Evolutionary conservation across 1,140 invertebrate genomes (phyloP).

Genomic region (Drosophila paulistorum): DNA sequence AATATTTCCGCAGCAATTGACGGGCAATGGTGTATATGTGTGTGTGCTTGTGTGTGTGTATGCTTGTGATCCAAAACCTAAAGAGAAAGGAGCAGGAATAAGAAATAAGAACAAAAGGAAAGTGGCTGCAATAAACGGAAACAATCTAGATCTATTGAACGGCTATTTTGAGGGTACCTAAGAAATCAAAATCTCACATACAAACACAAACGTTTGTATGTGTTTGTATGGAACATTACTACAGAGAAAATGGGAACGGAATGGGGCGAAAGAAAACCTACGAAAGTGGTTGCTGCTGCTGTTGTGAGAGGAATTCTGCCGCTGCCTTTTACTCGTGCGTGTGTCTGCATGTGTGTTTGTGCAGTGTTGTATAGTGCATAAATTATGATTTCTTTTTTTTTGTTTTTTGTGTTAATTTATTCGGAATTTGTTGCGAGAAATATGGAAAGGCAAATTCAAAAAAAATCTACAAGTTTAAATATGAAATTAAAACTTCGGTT

Average conservation of each 20-base stretch:
- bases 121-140: conserved; percentile 31
- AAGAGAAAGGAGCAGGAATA: conserved; percentile 28
- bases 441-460: conserved; percentile 1
- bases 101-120: conserved; percentile 22
- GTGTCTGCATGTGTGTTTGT: conserved; percentile 28
- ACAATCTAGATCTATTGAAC: conserved; percentile 39
- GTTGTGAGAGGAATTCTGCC: conserved; percentile 67
- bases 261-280: conserved; percentile 69
- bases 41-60: conserved; percentile 20
- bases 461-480: not conserved
- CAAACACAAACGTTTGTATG: not conserved
- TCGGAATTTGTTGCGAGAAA: conserved; percentile 8
- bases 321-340: conserved; percentile 15
- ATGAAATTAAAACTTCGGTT: conserved; percentile 14
- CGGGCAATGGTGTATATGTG: conserved; percentile 54
- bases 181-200: conserved; percentile 46
- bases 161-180: conserved; percentile 27
- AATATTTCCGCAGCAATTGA: conserved; percentile 63
- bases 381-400: conserved; percentile 54
- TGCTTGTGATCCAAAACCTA: conserved; percentile 22
- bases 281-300: conserved; percentile 76
- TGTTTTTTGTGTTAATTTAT: conserved; percentile 27
- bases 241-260: conserved; percentile 59
- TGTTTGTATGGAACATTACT: conserved; percentile 52
- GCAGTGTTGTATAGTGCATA: conserved; percentile 75